These are phyloP conservation scores for Entosphenus tridentatus DNA, from an alignment of 2,113 vertebrate species.

Conservation along the genomic window DNA sequence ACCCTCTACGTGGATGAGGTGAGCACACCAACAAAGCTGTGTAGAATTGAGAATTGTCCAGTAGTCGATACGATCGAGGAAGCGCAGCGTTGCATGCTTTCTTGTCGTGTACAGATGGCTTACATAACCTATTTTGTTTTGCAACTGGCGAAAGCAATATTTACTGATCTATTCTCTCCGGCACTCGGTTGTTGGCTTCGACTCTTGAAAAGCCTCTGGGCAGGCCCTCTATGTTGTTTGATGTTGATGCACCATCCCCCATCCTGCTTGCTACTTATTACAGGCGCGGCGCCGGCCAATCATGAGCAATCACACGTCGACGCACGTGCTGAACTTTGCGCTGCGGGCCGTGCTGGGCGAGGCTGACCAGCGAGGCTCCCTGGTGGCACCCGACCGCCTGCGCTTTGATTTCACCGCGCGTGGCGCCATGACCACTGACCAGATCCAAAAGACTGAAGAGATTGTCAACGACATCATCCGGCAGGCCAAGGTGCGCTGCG, in stretches of 20 bases:
- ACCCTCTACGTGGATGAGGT: conserved; percentile 66
- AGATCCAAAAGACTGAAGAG: conserved; percentile 50
- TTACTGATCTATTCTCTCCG: too few relatives aligned
- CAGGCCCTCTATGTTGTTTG: not conserved
- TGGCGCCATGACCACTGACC: conserved; percentile 52
- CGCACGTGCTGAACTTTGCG: conserved; percentile 83
- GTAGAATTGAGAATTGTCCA: too few relatives aligned
- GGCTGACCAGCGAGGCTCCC: conserved; percentile 73
- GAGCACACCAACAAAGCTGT: conserved; percentile 9
- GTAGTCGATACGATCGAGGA: too few relatives aligned
- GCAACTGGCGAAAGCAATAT: too few relatives aligned
- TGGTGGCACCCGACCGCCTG: conserved; percentile 69
- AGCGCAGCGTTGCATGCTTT: too few relatives aligned
- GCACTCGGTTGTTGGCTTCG: too few relatives aligned
- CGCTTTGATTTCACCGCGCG: conserved; percentile 91
- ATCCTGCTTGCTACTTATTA: not conserved
- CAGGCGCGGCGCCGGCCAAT: conserved; percentile 54
- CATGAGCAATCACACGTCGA: conserved; percentile 93
- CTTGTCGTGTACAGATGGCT: too few relatives aligned
- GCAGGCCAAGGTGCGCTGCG: conserved; percentile 42
- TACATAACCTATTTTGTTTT: too few relatives aligned
- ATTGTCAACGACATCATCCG: conserved; percentile 45
- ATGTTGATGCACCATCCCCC: not conserved
- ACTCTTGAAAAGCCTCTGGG: too few relatives aligned
- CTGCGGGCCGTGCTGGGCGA: conserved; percentile 66